Base-by-base conservation (phyloP, 2,888 invertebrate species). In the Chirona hameri region DNA sequence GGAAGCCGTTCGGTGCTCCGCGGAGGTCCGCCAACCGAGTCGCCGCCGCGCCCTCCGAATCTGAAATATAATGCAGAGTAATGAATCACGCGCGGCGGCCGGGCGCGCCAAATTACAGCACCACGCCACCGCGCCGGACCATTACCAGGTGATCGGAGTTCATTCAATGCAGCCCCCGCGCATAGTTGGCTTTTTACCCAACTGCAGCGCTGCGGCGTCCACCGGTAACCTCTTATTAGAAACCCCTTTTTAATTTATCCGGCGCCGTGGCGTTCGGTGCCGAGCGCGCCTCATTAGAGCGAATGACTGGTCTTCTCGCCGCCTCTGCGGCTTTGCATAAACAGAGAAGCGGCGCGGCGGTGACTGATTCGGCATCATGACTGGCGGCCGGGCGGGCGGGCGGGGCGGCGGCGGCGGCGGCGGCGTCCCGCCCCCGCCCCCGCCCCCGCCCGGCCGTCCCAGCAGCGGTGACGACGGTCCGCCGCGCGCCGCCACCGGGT, bases 181-280 rank as follows among this genome's bases (percentile, higher is more conserved):
- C 76, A 46, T 46, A 46, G 39, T 10, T 46, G 46, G 39, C 39
- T 76, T 76, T 76, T 76, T 76, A 46, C 76, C 3, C 10, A 27
- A 18, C 72, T 31, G 72, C 72, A 72, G 72, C 72, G 69, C 27
- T 29, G 27, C 29, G 27, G 31, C 9, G 39, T 9, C 46, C 24
- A 24, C 46, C 46, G 76, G 76, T 76, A 76, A 46, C 76, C 76
- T 76, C 76, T 76, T 76, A 76, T 76, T 76, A 76, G 39, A 31
- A n/a, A 65, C n/a, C 24, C 65, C 65, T n/a, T 65, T 65, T 65
- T 65, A 65, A 65, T 65, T 65, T 65, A 65, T 65, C 65, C 65
- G n/a, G 27, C 65, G 65, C 65, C 65, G 27, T 27, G n/a, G 65
- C 65, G 27, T 14, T 65, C 65, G 65, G 65, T 2, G 65, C 24